phyloP scores from a whole-genome alignment of 92 coral and sea anemone species.

The Zoanthus sociatus region DNA sequence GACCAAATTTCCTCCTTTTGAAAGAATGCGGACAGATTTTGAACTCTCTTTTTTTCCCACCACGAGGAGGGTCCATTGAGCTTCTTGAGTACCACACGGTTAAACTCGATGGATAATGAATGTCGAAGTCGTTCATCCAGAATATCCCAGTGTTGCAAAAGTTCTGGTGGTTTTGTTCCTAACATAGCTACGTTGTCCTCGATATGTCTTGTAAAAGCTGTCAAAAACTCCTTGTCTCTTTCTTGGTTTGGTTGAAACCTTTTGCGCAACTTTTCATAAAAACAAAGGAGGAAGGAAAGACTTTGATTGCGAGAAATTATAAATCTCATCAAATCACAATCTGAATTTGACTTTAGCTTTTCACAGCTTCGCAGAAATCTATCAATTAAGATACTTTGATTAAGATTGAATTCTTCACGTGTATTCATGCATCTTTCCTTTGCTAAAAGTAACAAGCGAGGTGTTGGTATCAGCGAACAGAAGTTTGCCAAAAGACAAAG shows the following conservation, averaged over 20 bases:
- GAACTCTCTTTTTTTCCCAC: constrained; percentile 13
- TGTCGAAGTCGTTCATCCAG: neutral
- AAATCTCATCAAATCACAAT: neutral
- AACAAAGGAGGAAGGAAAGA: neutral
- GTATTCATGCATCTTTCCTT: constrained; percentile 10
- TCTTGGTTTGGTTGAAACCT: neutral
- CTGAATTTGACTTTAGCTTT: neutral
- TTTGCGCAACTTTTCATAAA: neutral
- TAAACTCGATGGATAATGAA: neutral
- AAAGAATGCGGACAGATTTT: neutral
- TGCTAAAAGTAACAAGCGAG: neutral
- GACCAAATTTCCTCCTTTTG: constrained; percentile 22
- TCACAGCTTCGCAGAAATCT: neutral
- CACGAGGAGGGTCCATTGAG: neutral
- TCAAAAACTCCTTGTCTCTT: neutral
- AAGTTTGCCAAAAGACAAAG: constrained; percentile 15
- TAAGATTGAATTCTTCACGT: neutral
- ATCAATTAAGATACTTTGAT: neutral
- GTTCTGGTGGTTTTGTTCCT: neutral
- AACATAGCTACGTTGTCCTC: neutral
- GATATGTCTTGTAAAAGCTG: neutral
- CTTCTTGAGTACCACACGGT: neutral
- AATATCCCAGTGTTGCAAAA: constrained; percentile 3
- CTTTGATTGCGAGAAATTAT: neutral
- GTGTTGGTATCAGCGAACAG: constrained; percentile 3